A percentile compares a stretch with the other conserved stretches of the same genome.
phyloP scores from a whole-genome alignment of 2,888 invertebrate genomes.

The Nemotelus pantherinus region DNA sequence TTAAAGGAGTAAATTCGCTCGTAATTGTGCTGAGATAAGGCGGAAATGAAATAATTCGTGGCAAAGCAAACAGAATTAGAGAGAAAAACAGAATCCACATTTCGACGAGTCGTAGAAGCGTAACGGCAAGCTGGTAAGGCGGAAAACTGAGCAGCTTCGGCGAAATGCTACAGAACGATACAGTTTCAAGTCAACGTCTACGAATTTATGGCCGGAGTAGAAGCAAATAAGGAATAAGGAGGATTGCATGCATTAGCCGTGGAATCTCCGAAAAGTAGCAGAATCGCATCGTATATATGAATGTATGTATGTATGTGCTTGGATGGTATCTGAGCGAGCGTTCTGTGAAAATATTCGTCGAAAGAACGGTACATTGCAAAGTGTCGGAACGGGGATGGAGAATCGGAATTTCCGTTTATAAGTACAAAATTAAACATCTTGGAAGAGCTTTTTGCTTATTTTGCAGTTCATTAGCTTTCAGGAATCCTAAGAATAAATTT shows the following conservation, averaged over 20 bases:
- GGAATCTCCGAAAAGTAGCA: constrained; percentile 2
- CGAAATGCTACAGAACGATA: neutral
- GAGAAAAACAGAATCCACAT: constrained; percentile 40
- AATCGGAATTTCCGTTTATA: neutral
- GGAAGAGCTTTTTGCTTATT: constrained; percentile 42
- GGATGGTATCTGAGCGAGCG: neutral
- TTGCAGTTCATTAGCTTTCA: constrained; percentile 41
- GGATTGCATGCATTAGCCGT: constrained; percentile 35
- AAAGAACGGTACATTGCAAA: neutral
- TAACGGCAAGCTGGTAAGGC: constrained; percentile 18
- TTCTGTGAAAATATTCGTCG: constrained; percentile 2
- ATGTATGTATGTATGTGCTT: neutral
- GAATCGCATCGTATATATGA: neutral
- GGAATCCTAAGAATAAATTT: constrained; percentile 27
- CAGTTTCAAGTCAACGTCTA: constrained; percentile 8
- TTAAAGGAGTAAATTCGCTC: constrained; percentile 43
- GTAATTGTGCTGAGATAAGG: constrained; percentile 43
- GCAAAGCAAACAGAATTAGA: constrained; percentile 44
- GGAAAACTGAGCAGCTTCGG: constrained; percentile 14
- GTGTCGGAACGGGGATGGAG: neutral
- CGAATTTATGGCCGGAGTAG: constrained; percentile 17
- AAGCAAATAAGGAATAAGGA: constrained; percentile 14
- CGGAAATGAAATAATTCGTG: constrained; percentile 43
- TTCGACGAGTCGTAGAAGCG: constrained; percentile 35
- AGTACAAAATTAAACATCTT: constrained; percentile 37